Evolutionary conservation across 2,797 vertebrate genomes (phyloP), one percentile per base, ranked within the genome.

Genomic region (Danio jaintianensis): DNA sequence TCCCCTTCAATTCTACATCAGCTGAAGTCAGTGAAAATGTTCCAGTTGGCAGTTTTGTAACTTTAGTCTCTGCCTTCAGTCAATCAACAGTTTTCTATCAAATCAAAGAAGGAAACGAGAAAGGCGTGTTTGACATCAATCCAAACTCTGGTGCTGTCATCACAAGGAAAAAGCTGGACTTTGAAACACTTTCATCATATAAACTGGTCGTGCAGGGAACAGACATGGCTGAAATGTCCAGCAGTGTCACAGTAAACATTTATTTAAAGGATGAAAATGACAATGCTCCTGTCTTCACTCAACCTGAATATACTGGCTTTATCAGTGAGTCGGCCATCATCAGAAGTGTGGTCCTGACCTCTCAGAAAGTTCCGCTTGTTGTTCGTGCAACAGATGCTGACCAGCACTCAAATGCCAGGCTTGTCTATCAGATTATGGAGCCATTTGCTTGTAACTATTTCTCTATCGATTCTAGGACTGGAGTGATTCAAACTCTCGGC

Each of bases 11-110:
- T 82, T 92, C 94, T 42, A 93, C 94, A 67, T 93, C 92, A 18
- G 18, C 90, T 43, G 94, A 95, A 86, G 89, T 96, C 72, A 94
- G 94, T 45, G 95, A 96, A 89, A 84, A 88, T 1, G 85, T 90
- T 22, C 82, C 80, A 36, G 12, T 88, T 45, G 95, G 95, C 15
- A 95, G 90, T 85, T 95, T 94, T 53, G 93, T 96, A 50, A 92
- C 89, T 47, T 89, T 94, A 88, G 91, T 95, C 40, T 84, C 90
- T 43, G 93, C 94, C 0, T 90, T 92, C 42, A 96, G 95, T 86
- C 95, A 94, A n/a, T 96, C 95, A 22, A 95, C 95, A 0, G 90
- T 96, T 58, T 86, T 92, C 11, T 96, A 94, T 88, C 94, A 96
- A 85, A 94, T 96, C 87, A 95, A 89, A 89, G 93, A 93, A 62